Percentiles rank a stretch among this genome's conserved stretches.
These are phyloP conservation scores for Tetramorium parvispinum DNA, from an alignment of 1,140 invertebrate genomes.

Conservation along the genomic window DNA sequence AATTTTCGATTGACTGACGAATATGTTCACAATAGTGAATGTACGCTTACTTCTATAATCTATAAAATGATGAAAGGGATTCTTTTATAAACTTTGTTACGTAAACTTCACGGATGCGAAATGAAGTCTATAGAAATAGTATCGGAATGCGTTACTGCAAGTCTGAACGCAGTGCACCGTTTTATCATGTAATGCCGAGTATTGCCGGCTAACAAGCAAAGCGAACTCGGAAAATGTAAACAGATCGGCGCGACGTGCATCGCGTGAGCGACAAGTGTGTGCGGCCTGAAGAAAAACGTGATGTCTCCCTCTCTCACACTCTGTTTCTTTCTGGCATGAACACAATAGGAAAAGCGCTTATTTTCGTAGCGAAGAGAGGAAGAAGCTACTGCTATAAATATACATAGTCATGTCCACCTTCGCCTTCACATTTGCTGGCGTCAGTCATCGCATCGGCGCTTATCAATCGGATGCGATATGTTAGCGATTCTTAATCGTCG, in stretches of 20 bases:
- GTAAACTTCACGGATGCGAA: not conserved
- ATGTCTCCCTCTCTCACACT: not conserved
- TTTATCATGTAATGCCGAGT: slow-evolving; percentile 1
- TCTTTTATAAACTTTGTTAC: not conserved
- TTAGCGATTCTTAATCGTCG: not conserved
- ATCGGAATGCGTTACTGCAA: not conserved
- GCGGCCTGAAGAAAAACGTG: slow-evolving; percentile 40
- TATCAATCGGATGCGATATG: not conserved
- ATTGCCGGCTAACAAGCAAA: not conserved
- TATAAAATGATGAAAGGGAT: not conserved
- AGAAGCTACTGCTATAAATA: slow-evolving; percentile 47
- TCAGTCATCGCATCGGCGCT: not conserved
- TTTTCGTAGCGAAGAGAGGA: slow-evolving; percentile 52
- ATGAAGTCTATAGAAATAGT: not conserved
- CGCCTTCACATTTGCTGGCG: slow-evolving; percentile 1
- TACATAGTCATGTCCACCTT: slow-evolving; percentile 7
- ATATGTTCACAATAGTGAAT: not conserved
- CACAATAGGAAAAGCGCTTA: slow-evolving; percentile 59
- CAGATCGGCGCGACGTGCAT: slow-evolving; percentile 18
- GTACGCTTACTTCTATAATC: too few relatives aligned
- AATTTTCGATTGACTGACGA: not conserved
- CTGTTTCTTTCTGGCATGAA: slow-evolving; percentile 2
- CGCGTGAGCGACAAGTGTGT: slow-evolving; percentile 24
- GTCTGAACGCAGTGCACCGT: not conserved
- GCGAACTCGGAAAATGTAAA: slow-evolving; percentile 35